These are phyloP conservation scores for Cebidichthys violaceus DNA, from an alignment of 2,113 vertebrate species.

Conservation along the genomic window DNA sequence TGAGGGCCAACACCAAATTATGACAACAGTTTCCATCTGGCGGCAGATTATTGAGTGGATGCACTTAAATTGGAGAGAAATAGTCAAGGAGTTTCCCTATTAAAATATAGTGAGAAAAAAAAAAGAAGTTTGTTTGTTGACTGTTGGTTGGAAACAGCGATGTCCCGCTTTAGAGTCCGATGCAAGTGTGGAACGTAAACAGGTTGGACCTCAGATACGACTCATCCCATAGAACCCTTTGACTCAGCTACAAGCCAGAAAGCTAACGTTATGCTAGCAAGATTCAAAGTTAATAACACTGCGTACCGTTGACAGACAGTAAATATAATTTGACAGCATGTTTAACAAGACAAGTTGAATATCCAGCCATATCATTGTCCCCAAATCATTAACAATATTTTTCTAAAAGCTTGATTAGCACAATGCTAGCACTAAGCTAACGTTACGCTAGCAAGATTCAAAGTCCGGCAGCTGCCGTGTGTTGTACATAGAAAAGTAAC, in stretches of 20 bases:
- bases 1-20: conserved; percentile 7
- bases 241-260: too few relatives aligned
- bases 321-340: too few relatives aligned
- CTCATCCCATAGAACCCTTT: too few relatives aligned
- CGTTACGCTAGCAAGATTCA: background rate
- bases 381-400: too few relatives aligned
- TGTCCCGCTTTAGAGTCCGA: too few relatives aligned
- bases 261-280: too few relatives aligned
- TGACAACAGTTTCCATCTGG: conserved; percentile 11
- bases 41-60: conserved; percentile 1
- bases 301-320: background rate
- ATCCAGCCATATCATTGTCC: too few relatives aligned
- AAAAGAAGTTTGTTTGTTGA: background rate
- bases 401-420: background rate
- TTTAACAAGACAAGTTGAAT: too few relatives aligned
- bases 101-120: background rate
- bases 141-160: background rate
- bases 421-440: background rate
- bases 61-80: background rate
- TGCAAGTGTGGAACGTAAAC: too few relatives aligned
- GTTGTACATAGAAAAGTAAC: background rate
- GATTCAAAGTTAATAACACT: background rate
- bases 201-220: too few relatives aligned
- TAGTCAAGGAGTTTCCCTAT: background rate
- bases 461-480: background rate